Evolutionary conservation across 2,888 invertebrate genomes (phyloP).

Genomic region (Aethes cnicana): DNA sequence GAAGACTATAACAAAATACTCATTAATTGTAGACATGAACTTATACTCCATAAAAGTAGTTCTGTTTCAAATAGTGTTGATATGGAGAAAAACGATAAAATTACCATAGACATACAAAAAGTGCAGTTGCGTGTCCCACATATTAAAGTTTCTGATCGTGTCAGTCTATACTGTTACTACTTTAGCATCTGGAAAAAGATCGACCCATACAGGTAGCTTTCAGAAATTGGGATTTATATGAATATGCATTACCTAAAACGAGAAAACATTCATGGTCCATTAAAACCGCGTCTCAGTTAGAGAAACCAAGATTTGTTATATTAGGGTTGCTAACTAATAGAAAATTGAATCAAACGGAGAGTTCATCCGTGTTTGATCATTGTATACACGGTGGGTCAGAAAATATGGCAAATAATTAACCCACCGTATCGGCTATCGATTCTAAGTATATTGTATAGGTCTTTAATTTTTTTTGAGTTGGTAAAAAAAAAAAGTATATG

Average conservation of each 20-base stretch:
- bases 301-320: constrained; percentile 51
- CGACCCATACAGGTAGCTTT: constrained; percentile 42
- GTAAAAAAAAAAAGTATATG: too few relatives aligned
- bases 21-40: constrained; percentile 39
- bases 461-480: too few relatives aligned
- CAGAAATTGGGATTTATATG: constrained; percentile 52
- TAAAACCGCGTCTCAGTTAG: constrained; percentile 46
- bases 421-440: too few relatives aligned
- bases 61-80: constrained; percentile 21
- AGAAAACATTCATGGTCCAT: constrained; percentile 45
- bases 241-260: constrained; percentile 47
- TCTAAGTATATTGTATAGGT: too few relatives aligned
- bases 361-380: background rate
- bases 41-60: constrained; percentile 25
- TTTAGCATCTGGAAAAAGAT: constrained; percentile 38
- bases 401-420: too few relatives aligned
- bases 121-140: too few relatives aligned
- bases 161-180: constrained; percentile 28
- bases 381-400: too few relatives aligned
- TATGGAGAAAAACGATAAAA: constrained; percentile 13
- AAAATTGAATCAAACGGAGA: background rate
- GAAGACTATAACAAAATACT: constrained; percentile 47
- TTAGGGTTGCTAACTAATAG: constrained; percentile 9
- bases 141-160: constrained; percentile 31
- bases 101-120: constrained; percentile 8